These are phyloP conservation scores for Trachelus iudaicus DNA, from an alignment of 2,888 invertebrate species.

Conservation along the genomic window DNA sequence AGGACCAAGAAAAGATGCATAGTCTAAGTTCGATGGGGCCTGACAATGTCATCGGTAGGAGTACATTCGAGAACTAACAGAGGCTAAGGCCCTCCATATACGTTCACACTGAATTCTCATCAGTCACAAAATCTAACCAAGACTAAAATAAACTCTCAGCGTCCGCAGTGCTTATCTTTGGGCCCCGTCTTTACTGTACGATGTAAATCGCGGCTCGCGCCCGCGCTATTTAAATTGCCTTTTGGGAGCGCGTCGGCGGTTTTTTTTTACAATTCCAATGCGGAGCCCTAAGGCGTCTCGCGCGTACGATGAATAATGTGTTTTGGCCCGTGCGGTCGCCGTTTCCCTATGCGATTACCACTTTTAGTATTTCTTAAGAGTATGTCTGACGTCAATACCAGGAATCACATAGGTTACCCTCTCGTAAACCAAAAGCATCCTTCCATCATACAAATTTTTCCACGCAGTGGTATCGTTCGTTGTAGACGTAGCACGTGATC, in stretches of 20 bases:
- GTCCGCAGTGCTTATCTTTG: not conserved
- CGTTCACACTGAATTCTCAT: not conserved
- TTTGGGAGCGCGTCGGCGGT: conserved; percentile 20
- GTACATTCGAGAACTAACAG: not conserved
- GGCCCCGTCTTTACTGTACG: not conserved
- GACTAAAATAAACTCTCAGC: not conserved
- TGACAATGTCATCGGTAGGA: not conserved
- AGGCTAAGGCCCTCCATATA: not conserved
- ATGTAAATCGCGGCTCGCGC: conserved; percentile 2
- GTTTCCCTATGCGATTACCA: not conserved
- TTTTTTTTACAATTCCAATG: conserved; percentile 12
- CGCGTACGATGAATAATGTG: not conserved
- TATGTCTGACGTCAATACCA: not conserved
- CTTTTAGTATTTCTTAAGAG: not conserved
- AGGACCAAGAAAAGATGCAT: not conserved
- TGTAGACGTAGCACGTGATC: not conserved
- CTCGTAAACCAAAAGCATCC: not conserved
- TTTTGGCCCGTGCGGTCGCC: not conserved
- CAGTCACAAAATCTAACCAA: not conserved
- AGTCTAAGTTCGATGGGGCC: not conserved
- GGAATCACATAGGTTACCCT: not conserved
- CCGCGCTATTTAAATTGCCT: conserved; percentile 5
- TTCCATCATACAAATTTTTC: not conserved
- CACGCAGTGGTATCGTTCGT: not conserved
- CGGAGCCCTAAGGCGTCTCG: not conserved